Evolutionary conservation across 2,888 invertebrate genomes (phyloP).

Genomic region (Ganaspis brasiliensis): DNA sequence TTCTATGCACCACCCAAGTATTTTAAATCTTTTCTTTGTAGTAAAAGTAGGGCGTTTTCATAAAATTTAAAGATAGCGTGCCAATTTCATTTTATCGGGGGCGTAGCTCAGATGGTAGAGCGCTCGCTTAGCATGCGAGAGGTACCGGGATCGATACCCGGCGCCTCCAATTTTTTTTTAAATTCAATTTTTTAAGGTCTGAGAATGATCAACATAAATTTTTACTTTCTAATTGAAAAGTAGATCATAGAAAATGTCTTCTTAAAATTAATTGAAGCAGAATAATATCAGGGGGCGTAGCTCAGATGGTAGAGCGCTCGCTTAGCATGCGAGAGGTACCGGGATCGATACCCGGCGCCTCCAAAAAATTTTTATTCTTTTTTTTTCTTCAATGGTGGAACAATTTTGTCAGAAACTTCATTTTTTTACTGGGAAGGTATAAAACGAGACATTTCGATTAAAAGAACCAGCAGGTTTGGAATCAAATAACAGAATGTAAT

Average conservation of each 20-base stretch:
- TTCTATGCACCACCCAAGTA: no score
- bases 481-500: no score
- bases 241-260: no score
- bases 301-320: slow-evolving; percentile 80
- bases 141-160: slow-evolving; percentile 78
- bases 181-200: neutral
- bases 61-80: no score
- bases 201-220: neutral
- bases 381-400: neutral
- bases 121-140: slow-evolving; percentile 80
- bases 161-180: slow-evolving; percentile 70
- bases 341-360: slow-evolving; percentile 78
- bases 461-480: no score
- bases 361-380: no score
- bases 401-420: neutral
- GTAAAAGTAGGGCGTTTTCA: no score
- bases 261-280: no score
- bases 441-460: no score
- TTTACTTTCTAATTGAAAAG: no score
- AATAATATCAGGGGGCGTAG: slow-evolving; percentile 72
- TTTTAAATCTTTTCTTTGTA: no score
- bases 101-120: slow-evolving; percentile 79
- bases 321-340: slow-evolving; percentile 79
- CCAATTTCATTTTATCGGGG: slow-evolving; percentile 61
- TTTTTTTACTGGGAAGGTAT: neutral